phyloP scores from a whole-genome alignment of 2,113 vertebrate genomes.

The Sinocyclocheilus anshuiensis region DNA sequence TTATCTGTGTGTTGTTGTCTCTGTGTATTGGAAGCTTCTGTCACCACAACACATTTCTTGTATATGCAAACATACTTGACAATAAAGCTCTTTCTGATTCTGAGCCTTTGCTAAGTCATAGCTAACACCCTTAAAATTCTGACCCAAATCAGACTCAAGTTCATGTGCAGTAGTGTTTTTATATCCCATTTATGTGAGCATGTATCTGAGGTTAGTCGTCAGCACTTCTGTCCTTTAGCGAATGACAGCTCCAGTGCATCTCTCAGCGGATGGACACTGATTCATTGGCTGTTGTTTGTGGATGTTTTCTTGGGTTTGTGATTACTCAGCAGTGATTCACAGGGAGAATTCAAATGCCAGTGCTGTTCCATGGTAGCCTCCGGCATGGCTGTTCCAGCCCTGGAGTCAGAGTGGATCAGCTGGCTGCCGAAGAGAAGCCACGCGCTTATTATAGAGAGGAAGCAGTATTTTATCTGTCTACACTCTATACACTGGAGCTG shows the following conservation, averaged over 20 bases:
- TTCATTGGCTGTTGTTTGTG: not conserved
- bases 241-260: not conserved
- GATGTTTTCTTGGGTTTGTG: conserved; percentile 32
- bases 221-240: conserved; percentile 2
- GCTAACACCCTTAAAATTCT: not conserved
- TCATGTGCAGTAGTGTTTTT: not conserved
- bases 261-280: conserved; percentile 9
- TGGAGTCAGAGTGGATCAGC: conserved; percentile 23
- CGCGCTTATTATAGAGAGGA: not conserved
- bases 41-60: too few species aligned
- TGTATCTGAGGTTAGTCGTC: not conserved
- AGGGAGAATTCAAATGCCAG: conserved; percentile 36
- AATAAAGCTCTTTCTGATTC: too few species aligned
- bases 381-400: not conserved
- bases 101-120: not conserved
- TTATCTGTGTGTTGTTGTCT: too few species aligned
- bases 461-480: not conserved
- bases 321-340: conserved; percentile 40
- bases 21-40: too few species aligned
- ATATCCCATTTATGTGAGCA: not conserved
- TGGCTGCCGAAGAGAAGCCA: not conserved
- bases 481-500: not conserved
- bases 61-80: too few species aligned
- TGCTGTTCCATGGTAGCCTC: conserved; percentile 4
- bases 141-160: conserved; percentile 1